These are phyloP conservation scores for Synanthedon formicaeformis DNA, from an alignment of 2,888 invertebrate genomes.

Conservation along the genomic window DNA sequence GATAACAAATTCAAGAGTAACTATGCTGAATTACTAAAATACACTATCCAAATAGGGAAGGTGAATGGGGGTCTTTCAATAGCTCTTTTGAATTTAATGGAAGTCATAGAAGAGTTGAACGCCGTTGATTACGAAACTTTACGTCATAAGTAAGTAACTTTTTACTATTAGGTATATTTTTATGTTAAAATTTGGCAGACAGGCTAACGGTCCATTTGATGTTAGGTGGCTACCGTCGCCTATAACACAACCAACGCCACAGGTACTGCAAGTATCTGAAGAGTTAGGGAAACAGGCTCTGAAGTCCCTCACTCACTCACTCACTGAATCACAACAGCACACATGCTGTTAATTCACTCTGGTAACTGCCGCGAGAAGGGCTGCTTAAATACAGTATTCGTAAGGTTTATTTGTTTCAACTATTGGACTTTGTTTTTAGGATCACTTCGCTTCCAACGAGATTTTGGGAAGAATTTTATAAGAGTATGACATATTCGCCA, in stretches of 20 bases:
- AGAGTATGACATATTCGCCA: constrained; percentile 34
- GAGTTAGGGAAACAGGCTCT: no score
- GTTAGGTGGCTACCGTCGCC: no score
- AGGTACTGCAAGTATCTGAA: no score
- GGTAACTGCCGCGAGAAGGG: no score
- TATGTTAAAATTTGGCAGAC: no score
- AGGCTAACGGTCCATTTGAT: no score
- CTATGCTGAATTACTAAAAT: constrained; percentile 15
- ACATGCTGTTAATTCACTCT: no score
- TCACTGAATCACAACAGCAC: no score
- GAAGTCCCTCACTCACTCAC: no score
- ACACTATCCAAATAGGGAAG: constrained; percentile 22
- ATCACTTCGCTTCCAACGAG: constrained; percentile 34
- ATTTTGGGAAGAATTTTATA: constrained; percentile 53
- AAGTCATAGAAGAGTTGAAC: constrained; percentile 24
- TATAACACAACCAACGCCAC: no score
- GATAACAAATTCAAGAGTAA: not conserved
- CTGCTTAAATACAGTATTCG: not conserved
- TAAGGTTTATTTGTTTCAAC: not conserved
- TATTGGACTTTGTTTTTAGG: constrained; percentile 20
- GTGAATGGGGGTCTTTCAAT: constrained; percentile 34
- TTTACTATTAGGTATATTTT: not conserved
- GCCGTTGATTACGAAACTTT: constrained; percentile 14
- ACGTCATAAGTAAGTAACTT: constrained; percentile 24
- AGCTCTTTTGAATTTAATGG: constrained; percentile 35